Conservation (phyloP, 2,113 vertebrate species). For the Oceanodroma tethys region DNA sequence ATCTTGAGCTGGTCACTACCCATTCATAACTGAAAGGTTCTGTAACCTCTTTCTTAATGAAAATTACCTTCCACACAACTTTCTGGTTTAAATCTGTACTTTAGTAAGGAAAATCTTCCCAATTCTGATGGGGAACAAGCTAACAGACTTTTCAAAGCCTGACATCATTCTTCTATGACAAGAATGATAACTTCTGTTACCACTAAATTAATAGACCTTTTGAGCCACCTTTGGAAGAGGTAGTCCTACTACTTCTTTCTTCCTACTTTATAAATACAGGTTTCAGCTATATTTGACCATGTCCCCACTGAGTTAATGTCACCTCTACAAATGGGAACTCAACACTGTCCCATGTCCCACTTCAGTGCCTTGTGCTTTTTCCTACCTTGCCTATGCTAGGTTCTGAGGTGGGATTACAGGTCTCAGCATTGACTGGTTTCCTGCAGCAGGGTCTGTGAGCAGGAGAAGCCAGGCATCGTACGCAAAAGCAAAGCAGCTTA, state of each 20-base stretch:
- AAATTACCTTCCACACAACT: background rate
- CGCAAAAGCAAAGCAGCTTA: background rate
- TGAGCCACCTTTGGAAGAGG: background rate
- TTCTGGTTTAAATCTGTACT: background rate
- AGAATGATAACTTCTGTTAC: background rate
- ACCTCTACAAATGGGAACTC: background rate
- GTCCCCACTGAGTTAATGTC: background rate
- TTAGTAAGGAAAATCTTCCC: background rate
- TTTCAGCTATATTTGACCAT: background rate
- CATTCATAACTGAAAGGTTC: background rate
- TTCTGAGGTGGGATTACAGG: background rate
- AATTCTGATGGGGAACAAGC: background rate
- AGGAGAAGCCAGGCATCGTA: background rate
- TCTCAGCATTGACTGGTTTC: background rate
- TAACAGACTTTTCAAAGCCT: background rate
- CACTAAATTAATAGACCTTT: background rate
- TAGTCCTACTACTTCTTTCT: background rate
- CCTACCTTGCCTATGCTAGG: background rate
- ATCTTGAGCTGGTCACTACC: background rate
- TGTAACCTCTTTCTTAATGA: background rate
- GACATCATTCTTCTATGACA: background rate
- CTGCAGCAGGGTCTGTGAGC: background rate
- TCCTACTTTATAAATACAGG: background rate
- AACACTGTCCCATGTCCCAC: background rate
- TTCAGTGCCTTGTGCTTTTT: background rate